phyloP scores from a whole-genome alignment of 2,113 vertebrate genomes.

The Steatornis caripensis region DNA sequence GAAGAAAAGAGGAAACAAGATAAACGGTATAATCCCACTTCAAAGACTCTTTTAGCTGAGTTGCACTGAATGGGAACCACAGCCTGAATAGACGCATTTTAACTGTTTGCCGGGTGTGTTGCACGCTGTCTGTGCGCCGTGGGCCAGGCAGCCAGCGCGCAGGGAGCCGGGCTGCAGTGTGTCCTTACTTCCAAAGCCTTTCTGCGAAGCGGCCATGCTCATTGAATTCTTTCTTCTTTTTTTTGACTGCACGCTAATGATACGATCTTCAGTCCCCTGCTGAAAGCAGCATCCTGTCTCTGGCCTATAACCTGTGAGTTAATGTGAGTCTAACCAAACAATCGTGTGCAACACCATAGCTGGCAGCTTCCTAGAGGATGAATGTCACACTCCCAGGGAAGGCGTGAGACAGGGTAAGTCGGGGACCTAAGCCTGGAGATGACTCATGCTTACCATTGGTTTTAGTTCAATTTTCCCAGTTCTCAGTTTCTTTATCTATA shows the following conservation, averaged over 20 bases:
- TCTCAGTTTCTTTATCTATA: not conserved
- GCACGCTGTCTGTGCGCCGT: too few relatives aligned
- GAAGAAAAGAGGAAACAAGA: not conserved
- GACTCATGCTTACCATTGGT: not conserved
- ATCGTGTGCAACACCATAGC: rapidly evolving
- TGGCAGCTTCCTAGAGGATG: not conserved
- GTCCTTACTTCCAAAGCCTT: not conserved
- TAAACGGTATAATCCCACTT: not conserved
- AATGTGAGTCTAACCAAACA: not conserved
- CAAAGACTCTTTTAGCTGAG: not conserved
- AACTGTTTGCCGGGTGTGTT: not conserved
- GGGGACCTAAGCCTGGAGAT: not conserved
- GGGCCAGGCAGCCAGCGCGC: not conserved
- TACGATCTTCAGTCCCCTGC: rapidly evolving
- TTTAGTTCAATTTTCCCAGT: not conserved
- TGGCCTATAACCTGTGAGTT: rapidly evolving
- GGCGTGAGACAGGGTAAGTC: not conserved
- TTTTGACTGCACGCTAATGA: not conserved
- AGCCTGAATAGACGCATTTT: not conserved
- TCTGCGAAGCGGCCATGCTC: rapidly evolving
- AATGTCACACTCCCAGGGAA: too few relatives aligned
- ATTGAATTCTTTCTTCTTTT: not conserved
- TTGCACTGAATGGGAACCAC: not conserved
- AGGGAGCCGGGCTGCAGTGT: not conserved
- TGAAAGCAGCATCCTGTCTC: not conserved